Evolutionary conservation across 2,113 vertebrate species (phyloP), one percentile per base, ranked within the genome.

Genomic region (Drymodes brunneopygia): DNA sequence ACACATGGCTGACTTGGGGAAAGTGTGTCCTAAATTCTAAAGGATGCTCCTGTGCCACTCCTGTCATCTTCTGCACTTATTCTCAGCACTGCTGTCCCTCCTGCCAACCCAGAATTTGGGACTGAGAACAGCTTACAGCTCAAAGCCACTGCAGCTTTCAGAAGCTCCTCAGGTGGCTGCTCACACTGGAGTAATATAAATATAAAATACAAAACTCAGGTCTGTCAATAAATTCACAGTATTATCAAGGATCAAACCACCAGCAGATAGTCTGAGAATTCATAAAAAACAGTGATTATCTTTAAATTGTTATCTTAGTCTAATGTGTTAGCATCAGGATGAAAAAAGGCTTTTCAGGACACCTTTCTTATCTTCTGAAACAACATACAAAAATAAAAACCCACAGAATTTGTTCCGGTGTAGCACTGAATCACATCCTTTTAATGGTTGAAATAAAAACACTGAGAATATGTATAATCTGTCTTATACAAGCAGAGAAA

Each of bases 261-360:
- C 40, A 86, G 51, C 18, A 83, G 40, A 81, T 0, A 84, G 57
- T 20, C 48, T 65, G 28, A 79, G 22, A 83, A 84, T 11, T 9
- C 35, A 84, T 11, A 50, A n/a, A 64, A 81, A 81, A 33, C 44
- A 48, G 51, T 10, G 25, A 67, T n/a, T 60, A 78, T 38, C 47
- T 70, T 86, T 67, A 77, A 73, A 21, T 22, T 45, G 74, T 66
- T 92, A 81, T 72, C 69, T 54, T 79, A 25, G 42, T 75, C 81
- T 80, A 78, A 88, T 31, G 27, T 47, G 45, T 19, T 93, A 47
- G 38, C 74, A 60, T 67, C 47, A 93, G 94, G 66, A 91, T 14
- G 35, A 91, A 96, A 90, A 91, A 92, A 61, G 6, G 20, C 38
- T 95, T 95, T 94, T 93, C 79, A 95, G 21, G 51, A 54, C 40